Base-by-base conservation (phyloP, 1,140 invertebrate genomes). In the Zaprionus gabonicus region DNA sequence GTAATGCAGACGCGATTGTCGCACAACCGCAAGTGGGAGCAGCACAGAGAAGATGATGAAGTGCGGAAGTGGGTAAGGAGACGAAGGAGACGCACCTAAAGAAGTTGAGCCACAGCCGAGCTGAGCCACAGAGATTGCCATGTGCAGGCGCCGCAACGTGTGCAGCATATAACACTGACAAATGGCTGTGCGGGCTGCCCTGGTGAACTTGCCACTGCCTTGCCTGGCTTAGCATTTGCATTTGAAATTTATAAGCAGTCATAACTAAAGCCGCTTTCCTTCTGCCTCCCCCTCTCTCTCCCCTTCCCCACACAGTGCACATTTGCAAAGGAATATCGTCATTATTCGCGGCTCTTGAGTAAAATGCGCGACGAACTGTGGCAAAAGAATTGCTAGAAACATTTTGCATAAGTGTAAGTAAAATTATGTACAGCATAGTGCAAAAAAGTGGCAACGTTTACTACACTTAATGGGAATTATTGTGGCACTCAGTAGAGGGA, bases 1-100 rank as follows among this genome's bases (percentile, higher is more conserved):
- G 83, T 86, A 86, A 86, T 86, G 83, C 80, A 88, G 80, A 71
- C 78, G 65, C 80, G 80, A 83, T 83, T 88, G 80, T 88, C 77
- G 71, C 67, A 59, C 36, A 63, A 62, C 62, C 31, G 9, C 23
- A 36, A 68, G 17, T 28, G 55, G 53, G 28, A 31, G 17, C 28
- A 25, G 53, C 6, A 9, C 13, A 15, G 23, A 23, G 23, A 56
- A 56, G 12, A 66, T 9, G 38, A 23, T 15, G 58, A 56, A 74
- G 58, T 10, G 7, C 25, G 41, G 65, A 34, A 34, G 78, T 62
- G 57, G 20, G 23, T 23, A 3, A 44, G 60, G 41, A 38, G 34
- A n/a, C 10, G 20, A 34, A 9, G 49, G 13, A 23, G 28, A 25
- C 51, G 49, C 3, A 53, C 25, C 59, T 63, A 36, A 70, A 51